Evolutionary conservation across 2,888 invertebrate species (phyloP), one percentile per base, ranked within the genome.

Genomic region (Zhuqinia jingwanae): DNA sequence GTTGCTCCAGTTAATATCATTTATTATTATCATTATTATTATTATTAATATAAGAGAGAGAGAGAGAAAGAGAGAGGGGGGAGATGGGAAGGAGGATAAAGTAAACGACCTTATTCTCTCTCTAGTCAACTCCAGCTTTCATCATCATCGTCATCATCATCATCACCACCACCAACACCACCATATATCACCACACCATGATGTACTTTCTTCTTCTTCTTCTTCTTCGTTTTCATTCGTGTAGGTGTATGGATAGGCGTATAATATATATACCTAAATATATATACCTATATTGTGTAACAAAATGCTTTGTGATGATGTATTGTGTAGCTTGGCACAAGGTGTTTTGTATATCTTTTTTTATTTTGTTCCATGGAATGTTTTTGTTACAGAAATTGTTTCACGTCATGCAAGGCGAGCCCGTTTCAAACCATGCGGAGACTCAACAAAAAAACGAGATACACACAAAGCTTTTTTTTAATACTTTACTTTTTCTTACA

Each of bases 1-100:
- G 70, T 70, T 70, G 70, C 47, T 70, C 70, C 25, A 70, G 70
- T 70, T 70, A 70, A 70, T 70, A 50, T 47, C 47, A 70, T 36
- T 8, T 36, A 6, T 36, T 36, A 36, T 36, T 36, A 8, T 36
- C 8, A 36, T 36, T 8, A 36, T 36, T 36, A 36, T 36, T 36
- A 36, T 36, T n/a, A 68, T 68, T 68, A 68, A 45, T 68, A 45
- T 68, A 42, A 45, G 8, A 60, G n/a, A 45, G 68, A 45, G 68
- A 68, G 20, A 15, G 65, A 36, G 58, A 58, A 25, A 58, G 58
- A 10, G 25, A 58, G 58, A 56, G 27, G 10, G 15, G 47, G n/a
- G 15, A 50, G 50, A 50, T 13, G n/a, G 50, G 13, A 50, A 50
- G 50, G 13, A 15, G 15, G 70, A 70, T 70, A 47, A 70, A 47